Conservation (phyloP, 2,797 vertebrate species). For the Lagodon rhomboides region DNA sequence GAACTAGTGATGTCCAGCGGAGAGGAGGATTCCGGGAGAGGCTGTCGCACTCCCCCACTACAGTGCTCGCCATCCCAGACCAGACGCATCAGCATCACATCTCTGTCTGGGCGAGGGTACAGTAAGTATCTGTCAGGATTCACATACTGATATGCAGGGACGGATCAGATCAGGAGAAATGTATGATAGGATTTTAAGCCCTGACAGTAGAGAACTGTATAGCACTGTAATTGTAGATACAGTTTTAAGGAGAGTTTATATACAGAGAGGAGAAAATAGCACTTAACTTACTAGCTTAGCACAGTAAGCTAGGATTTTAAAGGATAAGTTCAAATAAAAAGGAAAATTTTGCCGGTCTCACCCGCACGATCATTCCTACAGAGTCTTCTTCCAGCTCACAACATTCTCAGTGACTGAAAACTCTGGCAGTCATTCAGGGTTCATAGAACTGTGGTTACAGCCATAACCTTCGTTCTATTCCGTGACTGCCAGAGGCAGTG, state of each 20-base stretch:
- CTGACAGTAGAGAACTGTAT: not conserved
- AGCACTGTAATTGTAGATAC: not conserved
- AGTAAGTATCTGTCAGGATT: slow-evolving; percentile 82
- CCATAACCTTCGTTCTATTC: no score
- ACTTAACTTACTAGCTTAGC: no score
- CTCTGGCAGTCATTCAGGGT: no score
- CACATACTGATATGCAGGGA: not conserved
- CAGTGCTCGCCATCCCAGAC: slow-evolving; percentile 90
- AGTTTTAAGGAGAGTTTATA: not conserved
- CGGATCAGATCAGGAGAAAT: not conserved
- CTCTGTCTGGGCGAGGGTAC: slow-evolving; percentile 85
- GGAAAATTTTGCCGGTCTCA: no score
- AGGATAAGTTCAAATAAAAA: no score
- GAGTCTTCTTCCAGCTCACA: no score
- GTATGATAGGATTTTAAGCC: not conserved
- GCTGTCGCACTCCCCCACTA: slow-evolving; percentile 90
- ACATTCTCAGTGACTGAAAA: no score
- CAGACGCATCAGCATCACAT: slow-evolving; percentile 89
- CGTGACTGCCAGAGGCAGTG: no score
- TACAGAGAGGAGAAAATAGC: not conserved
- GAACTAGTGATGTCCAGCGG: slow-evolving; percentile 85
- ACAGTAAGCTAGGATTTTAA: not conserved
- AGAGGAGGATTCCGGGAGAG: slow-evolving; percentile 90
- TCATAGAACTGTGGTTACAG: no score
- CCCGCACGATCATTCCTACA: no score